Evolutionary conservation across 2,113 vertebrate genomes (phyloP).

Genomic region (Panthera leo): DNA sequence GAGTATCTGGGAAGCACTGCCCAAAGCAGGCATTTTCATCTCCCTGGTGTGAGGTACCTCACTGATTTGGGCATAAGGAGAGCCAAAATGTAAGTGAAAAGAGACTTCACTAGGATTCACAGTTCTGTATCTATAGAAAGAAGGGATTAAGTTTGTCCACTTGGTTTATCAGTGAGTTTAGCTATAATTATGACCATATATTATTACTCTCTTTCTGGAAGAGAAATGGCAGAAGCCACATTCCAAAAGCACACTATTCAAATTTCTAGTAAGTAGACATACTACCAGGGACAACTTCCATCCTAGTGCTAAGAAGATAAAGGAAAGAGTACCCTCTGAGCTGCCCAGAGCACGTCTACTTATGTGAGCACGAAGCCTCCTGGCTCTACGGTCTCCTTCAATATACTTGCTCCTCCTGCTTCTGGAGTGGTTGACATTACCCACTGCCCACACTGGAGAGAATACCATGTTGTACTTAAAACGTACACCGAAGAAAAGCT

Average conservation of each 20-base stretch:
- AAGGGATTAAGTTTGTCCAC: background rate
- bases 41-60: background rate
- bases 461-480: constrained; percentile 29
- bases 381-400: background rate
- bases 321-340: constrained; percentile 19
- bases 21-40: background rate
- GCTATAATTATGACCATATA: background rate
- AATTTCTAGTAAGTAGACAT: background rate
- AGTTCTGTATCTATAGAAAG: constrained; percentile 16
- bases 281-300: background rate
- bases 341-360: background rate
- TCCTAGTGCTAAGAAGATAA: background rate
- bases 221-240: constrained; percentile 44
- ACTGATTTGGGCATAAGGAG: background rate
- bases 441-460: constrained; percentile 6
- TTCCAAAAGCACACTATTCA: background rate
- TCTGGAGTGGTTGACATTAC: background rate
- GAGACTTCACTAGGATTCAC: background rate
- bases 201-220: constrained; percentile 22
- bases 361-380: constrained; percentile 11
- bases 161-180: constrained; percentile 7
- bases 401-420: background rate
- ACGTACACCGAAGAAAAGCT: constrained; percentile 27
- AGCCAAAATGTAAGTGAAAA: background rate
- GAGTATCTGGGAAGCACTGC: background rate